Base-by-base conservation (phyloP, 2,888 invertebrate species). In the Syrista parreyssii region DNA sequence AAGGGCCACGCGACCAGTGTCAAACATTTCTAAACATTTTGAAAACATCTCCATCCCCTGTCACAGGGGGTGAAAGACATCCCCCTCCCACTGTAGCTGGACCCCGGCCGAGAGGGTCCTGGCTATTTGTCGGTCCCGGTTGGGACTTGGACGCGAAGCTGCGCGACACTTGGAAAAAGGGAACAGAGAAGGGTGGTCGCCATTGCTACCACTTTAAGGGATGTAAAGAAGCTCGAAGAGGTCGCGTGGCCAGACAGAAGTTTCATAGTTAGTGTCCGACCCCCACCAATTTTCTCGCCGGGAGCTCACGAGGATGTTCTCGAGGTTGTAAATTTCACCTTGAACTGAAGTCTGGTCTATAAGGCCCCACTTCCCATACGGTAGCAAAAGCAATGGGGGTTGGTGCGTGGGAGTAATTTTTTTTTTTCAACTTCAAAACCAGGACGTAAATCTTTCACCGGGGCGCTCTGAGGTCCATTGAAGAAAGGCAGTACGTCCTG, bases 1-100 rank as follows among this genome's bases (percentile, higher is more conserved):
- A 55, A 23, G 9, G 84, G 83, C 75, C 87, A 88, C 86, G 86
- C 84, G 87, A 81, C 84, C 80, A 75, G 79, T 86, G 86, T 88
- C 86, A 87, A 86, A 86, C 82, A 82, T 80, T 86, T 82, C 84
- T 82, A 87, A 88, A 88, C 87, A 88, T 87, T 89, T 86, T 86
- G 83, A 82, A 88, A 89, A 87, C 87, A 85, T 83, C 82, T 86
- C 81, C 83, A 86, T 86, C 81, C 74, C 36, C 55, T 55, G 78
- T 78, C 79, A 76, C 76, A 55, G 55, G 55, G 23, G 23, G 23
- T 3, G 55, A 55, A 23, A 55, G 55, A 55, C 55, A 55, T 55
- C 1, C 9, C 55, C 55, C 55, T 55, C 55, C 55, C 55, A 55
- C 55, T 55, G 23, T 55, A 23, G 55, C 55, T 55, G 55, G 55